These are phyloP conservation scores for Cistogaster globosa DNA, from an alignment of 2,888 invertebrate species.

Conservation along the genomic window DNA sequence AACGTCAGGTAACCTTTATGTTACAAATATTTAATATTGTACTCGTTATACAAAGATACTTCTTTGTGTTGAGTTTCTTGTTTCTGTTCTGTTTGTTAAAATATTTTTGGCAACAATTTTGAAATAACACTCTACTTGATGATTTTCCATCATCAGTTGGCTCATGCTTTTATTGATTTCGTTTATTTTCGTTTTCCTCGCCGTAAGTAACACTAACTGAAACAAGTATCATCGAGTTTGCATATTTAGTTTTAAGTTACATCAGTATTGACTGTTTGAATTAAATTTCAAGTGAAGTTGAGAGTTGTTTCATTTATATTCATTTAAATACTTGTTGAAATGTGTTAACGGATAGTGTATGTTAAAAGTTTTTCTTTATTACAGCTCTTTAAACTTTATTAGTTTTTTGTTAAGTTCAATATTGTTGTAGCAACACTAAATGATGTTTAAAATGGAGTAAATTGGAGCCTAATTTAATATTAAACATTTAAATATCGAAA, in stretches of 20 bases:
- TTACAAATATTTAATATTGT: slow-evolving; percentile 44
- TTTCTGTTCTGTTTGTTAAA: background rate
- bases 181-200: background rate
- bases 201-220: slow-evolving; percentile 4
- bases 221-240: slow-evolving; percentile 19
- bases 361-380: background rate
- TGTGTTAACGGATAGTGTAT: background rate
- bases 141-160: slow-evolving; percentile 41
- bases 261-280: slow-evolving; percentile 21
- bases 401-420: background rate
- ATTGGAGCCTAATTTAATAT: no score
- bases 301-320: slow-evolving; percentile 51
- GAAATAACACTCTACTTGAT: slow-evolving; percentile 65
- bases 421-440: no score
- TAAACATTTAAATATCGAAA: no score
- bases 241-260: slow-evolving; percentile 28
- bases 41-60: slow-evolving; percentile 2
- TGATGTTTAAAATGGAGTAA: no score
- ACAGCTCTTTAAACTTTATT: background rate
- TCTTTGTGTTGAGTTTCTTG: background rate
- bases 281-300: slow-evolving; percentile 55
- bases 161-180: slow-evolving; percentile 42
- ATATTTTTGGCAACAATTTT: slow-evolving; percentile 61
- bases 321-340: slow-evolving; percentile 63
- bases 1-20: slow-evolving; percentile 37